A percentile compares a stretch with the other conserved stretches of the same genome.
Conservation (phyloP, 2,888 invertebrate species). For the Seladonia tumulorum region DNA sequence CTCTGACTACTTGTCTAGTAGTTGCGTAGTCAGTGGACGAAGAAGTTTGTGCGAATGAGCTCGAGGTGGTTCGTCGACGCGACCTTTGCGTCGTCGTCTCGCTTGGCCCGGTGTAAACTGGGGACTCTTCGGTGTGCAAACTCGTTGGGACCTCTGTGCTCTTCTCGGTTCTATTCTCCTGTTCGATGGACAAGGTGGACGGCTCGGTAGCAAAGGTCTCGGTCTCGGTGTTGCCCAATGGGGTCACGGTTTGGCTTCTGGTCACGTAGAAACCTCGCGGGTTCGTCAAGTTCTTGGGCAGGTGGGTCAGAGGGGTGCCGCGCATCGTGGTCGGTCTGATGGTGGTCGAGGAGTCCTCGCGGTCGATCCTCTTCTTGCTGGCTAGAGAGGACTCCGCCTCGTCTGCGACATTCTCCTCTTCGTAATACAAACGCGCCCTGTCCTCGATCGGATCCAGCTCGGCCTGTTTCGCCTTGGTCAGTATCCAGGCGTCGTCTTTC, state of each 20-base stretch:
- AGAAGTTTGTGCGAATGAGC: not conserved
- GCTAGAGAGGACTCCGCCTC: constrained; percentile 25
- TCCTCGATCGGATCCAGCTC: constrained; percentile 19
- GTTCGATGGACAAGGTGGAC: not conserved
- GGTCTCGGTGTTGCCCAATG: not conserved
- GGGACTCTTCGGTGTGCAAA: not conserved
- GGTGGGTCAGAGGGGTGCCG: constrained; percentile 49
- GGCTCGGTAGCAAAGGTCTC: not conserved
- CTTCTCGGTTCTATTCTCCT: not conserved
- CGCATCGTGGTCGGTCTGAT: constrained; percentile 69
- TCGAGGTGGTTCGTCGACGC: not conserved
- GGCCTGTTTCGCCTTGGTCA: not conserved
- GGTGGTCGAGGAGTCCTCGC: constrained; percentile 36
- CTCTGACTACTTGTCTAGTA: not conserved
- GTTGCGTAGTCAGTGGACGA: not conserved
- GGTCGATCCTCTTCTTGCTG: constrained; percentile 38
- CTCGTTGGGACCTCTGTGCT: not conserved
- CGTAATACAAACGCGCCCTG: constrained; percentile 22
- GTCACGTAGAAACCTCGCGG: constrained; percentile 68
- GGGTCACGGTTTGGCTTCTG: constrained; percentile 20
- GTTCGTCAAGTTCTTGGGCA: constrained; percentile 16
- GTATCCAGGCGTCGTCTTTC: not conserved
- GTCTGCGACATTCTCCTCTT: constrained; percentile 37
- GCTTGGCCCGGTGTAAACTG: not conserved
- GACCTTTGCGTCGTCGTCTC: not conserved